Percentiles rank a stretch among this genome's conserved stretches.
Conservation (phyloP, 2,888 invertebrate species). For the Amblyjoppa fuscipennis region DNA sequence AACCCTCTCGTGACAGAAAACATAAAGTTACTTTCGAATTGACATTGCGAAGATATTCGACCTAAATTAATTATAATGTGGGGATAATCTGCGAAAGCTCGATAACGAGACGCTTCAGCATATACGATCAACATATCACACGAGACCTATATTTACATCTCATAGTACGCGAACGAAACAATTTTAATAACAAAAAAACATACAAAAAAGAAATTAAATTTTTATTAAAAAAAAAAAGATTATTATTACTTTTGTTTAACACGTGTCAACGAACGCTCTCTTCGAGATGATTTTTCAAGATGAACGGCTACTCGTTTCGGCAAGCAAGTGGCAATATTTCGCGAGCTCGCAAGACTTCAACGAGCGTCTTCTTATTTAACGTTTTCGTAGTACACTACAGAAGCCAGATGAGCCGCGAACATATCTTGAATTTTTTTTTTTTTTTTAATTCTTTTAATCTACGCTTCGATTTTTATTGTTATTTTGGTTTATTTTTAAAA, state of each 20-base stretch:
- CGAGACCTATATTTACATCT: constrained; percentile 55
- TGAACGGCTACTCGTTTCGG: constrained; percentile 61
- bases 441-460: constrained; percentile 49
- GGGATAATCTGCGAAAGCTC: constrained; percentile 47
- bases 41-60: constrained; percentile 23
- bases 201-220: constrained; percentile 42
- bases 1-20: background rate
- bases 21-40: constrained; percentile 10
- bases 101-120: constrained; percentile 51
- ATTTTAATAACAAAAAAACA: constrained; percentile 14
- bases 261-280: constrained; percentile 58
- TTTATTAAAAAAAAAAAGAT: constrained; percentile 58
- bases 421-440: constrained; percentile 47
- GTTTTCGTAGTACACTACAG: constrained; percentile 45
- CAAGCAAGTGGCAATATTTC: constrained; percentile 70
- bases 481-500: constrained; percentile 52
- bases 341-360: constrained; percentile 57
- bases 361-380: constrained; percentile 43
- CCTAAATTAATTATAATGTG: constrained; percentile 41
- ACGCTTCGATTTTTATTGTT: constrained; percentile 53
- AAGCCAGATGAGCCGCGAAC: constrained; percentile 60
- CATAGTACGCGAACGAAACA: constrained; percentile 36
- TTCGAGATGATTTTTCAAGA: constrained; percentile 65
- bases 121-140: constrained; percentile 62
- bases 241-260: constrained; percentile 50